These are phyloP conservation scores for Halichoeres trimaculatus DNA, from an alignment of 2,113 vertebrate species.

Conservation along the genomic window DNA sequence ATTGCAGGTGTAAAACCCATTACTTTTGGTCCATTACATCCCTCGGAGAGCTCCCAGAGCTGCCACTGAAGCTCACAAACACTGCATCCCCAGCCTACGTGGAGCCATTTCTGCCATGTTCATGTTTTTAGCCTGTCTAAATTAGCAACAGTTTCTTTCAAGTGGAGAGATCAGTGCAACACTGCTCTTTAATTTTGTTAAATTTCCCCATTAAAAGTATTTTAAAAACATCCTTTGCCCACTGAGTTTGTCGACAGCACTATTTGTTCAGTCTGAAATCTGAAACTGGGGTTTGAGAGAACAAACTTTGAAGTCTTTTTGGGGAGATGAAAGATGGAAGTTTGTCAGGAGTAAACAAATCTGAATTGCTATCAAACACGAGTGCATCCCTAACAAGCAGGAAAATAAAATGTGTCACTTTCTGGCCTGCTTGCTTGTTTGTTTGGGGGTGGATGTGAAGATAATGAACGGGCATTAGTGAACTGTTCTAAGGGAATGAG, in stretches of 20 bases:
- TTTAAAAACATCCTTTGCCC: neutral
- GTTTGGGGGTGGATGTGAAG: neutral
- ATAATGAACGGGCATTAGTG: neutral
- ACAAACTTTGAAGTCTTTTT: neutral
- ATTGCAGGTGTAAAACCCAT: no score
- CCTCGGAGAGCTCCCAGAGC: no score
- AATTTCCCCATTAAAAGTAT: neutral
- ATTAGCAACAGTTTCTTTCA: no score
- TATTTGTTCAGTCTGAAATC: neutral
- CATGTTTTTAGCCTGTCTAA: no score
- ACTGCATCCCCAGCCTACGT: no score
- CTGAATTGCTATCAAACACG: neutral
- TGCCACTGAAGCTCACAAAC: no score
- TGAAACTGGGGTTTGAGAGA: neutral
- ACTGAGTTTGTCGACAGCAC: neutral
- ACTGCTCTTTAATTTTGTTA: neutral
- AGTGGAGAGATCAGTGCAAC: neutral
- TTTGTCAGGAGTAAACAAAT: conserved; percentile 20
- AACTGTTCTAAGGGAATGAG: neutral
- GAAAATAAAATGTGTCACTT: neutral
- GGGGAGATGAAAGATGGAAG: neutral
- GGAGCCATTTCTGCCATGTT: no score
- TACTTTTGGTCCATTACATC: no score
- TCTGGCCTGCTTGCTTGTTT: neutral
- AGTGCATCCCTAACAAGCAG: neutral